Evolutionary conservation across 2,113 vertebrate species (phyloP).

Genomic region (Strigops habroptila): DNA sequence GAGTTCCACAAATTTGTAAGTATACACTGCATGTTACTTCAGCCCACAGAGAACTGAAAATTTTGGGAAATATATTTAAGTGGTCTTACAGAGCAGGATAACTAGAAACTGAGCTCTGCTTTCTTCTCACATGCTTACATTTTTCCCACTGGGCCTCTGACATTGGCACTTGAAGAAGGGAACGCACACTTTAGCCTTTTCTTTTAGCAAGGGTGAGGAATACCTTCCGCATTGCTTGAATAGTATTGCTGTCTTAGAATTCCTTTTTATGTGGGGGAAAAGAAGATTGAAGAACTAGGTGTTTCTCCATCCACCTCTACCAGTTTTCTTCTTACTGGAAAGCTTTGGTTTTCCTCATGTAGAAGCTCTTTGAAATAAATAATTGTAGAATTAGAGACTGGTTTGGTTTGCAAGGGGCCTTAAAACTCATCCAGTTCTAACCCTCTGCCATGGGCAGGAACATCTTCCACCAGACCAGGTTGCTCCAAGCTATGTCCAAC

Average conservation of each 20-base stretch:
- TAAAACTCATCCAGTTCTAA: not conserved
- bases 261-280: not conserved
- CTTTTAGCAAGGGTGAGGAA: not conserved
- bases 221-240: not conserved
- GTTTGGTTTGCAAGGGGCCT: not conserved
- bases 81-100: not conserved
- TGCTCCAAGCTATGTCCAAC: not conserved
- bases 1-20: not conserved
- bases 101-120: not conserved
- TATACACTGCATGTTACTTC: not conserved
- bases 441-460: too few species aligned
- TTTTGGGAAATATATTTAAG: not conserved
- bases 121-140: not conserved
- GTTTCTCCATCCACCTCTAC: rapidly evolving
- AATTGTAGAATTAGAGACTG: not conserved
- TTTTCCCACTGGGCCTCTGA: not conserved
- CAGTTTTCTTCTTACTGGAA: not conserved
- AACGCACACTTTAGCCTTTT: not conserved
- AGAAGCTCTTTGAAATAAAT: not conserved
- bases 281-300: not conserved
- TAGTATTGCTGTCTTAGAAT: not conserved
- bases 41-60: not conserved
- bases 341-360: not conserved
- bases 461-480: not conserved
- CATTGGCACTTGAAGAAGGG: not conserved